Evolutionary conservation across 2,113 vertebrate genomes (phyloP), one percentile per base, ranked within the genome.

Genomic region (Calyptommatus sinebrachiatus): DNA sequence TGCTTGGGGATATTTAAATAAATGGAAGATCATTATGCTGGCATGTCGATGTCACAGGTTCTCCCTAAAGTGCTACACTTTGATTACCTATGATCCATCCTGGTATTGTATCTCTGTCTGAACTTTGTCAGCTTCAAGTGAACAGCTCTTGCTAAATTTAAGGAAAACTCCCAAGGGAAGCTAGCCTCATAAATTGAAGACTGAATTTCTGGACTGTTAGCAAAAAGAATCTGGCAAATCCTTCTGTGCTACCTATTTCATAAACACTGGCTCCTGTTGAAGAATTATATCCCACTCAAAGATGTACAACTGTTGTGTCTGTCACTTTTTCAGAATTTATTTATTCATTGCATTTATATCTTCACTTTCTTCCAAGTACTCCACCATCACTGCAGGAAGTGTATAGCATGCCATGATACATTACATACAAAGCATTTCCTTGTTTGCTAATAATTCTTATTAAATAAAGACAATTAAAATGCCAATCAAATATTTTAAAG

Each of bases 1-100:
- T 79, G 78, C 82, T 82, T 1, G 71, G 67, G 63, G 75, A 86
- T 89, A 89, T 90, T 89, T 86, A 90, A 91, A 93, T 92, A 90
- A 91, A 87, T 61, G 73, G 79, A 91, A 90, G 80, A 85, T 88
- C 70, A 4, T 83, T 84, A 84, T 60, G 79, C 77, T 85, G 81
- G 76, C 84, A 88, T 22, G 83, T 88, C 79, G 48, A 85, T 85
- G 75, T 62, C 72, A 50, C 76, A 83, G 81, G 76, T 87, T 83
- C 86, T 76, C 83, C 83, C 75, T 46, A 31, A 75, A 84, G 72
- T 77, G 81, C 76, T 84, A 57, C 72, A 79, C 83, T 91, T 80
- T 87, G 73, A 89, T 86, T 90, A 79, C 20, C 68, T 1, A 73
- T 85, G 82, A 88, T 91, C 82, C 80, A 76, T 84, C 87, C 89